Evolutionary conservation across 2,113 vertebrate genomes (phyloP).

Genomic region (Larimichthys crocea): DNA sequence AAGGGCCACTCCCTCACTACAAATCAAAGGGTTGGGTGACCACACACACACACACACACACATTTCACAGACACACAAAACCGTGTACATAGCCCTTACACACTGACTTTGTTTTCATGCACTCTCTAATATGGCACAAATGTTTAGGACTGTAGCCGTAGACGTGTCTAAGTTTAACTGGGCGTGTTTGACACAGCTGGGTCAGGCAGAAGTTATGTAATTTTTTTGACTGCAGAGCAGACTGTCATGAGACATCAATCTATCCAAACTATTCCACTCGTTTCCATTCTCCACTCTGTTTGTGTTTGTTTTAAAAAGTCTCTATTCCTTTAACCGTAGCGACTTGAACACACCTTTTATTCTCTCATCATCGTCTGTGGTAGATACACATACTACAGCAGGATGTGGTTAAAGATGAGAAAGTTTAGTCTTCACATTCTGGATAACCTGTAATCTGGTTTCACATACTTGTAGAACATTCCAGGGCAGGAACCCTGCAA

Average conservation of each 20-base stretch:
- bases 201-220: slow-evolving; percentile 27
- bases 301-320: neutral
- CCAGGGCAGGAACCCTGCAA: slow-evolving; percentile 36
- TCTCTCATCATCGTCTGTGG: slow-evolving; percentile 1
- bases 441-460: slow-evolving; percentile 67
- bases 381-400: slow-evolving; percentile 38
- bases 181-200: slow-evolving; percentile 58
- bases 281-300: neutral
- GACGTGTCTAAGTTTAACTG: slow-evolving; percentile 44
- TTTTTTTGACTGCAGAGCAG: slow-evolving; percentile 1
- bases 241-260: neutral
- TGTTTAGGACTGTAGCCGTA: slow-evolving; percentile 51
- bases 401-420: slow-evolving; percentile 64
- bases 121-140: slow-evolving; percentile 44
- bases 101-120: slow-evolving; percentile 43
- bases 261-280: neutral
- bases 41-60: slow-evolving; percentile 57
- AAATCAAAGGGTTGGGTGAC: slow-evolving; percentile 76
- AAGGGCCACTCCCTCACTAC: slow-evolving; percentile 66
- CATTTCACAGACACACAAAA: slow-evolving; percentile 41
- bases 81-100: slow-evolving; percentile 20
- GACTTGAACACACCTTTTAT: neutral
- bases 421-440: slow-evolving; percentile 47
- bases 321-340: neutral
- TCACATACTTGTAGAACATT: slow-evolving; percentile 62